phyloP scores from a whole-genome alignment of 2,113 vertebrate genomes.

The Tachuris rubrigastra region DNA sequence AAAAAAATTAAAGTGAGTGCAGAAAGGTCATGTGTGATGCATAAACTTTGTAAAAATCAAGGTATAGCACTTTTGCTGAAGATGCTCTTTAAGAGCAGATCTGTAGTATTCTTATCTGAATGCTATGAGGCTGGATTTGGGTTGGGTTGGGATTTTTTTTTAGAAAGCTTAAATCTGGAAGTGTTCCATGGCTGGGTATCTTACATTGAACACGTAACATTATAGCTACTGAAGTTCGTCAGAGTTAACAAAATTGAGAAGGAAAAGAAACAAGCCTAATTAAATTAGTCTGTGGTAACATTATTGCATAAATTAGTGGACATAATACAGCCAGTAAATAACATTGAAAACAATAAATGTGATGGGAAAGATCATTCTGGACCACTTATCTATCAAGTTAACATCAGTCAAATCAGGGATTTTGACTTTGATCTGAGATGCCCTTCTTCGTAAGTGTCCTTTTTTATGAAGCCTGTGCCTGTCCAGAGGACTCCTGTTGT shows the following conservation, averaged over 20 bases:
- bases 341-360: constrained; percentile 93
- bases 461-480: constrained; percentile 82
- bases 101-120: constrained; percentile 31
- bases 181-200: constrained; percentile 49
- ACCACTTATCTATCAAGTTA: constrained; percentile 97
- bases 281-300: background rate
- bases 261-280: constrained; percentile 44
- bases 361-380: constrained; percentile 91
- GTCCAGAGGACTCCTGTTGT: constrained; percentile 77
- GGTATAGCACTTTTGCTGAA: background rate
- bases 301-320: constrained; percentile 79
- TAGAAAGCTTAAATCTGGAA: constrained; percentile 4
- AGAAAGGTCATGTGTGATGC: constrained; percentile 1
- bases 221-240: constrained; percentile 58
- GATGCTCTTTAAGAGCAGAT: constrained; percentile 13
- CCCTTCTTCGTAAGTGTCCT: constrained; percentile 81
- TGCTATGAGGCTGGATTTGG: background rate
- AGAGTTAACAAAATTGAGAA: constrained; percentile 48
- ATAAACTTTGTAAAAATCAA: constrained; percentile 20
- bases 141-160: background rate
- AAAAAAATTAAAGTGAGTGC: background rate
- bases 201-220: constrained; percentile 63
- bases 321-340: constrained; percentile 95
- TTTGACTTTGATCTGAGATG: constrained; percentile 93
- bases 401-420: constrained; percentile 95